Percentiles rank a stretch among this genome's conserved stretches.
Conservation (phyloP, 2,888 invertebrate genomes). For the Periphyllus acericola region DNA sequence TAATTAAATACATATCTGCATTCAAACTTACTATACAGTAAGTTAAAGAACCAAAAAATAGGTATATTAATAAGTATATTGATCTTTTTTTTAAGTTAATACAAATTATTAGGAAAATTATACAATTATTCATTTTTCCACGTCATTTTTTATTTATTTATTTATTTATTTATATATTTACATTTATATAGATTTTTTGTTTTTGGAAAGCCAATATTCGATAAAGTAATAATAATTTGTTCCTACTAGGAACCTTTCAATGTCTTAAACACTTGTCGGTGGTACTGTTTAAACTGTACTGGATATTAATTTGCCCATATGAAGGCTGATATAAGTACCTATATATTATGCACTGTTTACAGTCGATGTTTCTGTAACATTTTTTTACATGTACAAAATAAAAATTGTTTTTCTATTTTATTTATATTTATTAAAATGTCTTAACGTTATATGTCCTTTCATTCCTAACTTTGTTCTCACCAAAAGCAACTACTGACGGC, state of each 20-base stretch:
- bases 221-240: conserved; percentile 46
- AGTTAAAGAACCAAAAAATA: conserved; percentile 1
- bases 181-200: conserved; percentile 31
- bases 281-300: conserved; percentile 48
- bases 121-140: conserved; percentile 41
- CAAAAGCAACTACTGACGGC: no score
- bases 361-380: conserved; percentile 60
- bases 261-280: conserved; percentile 49
- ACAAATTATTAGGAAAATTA: conserved; percentile 24
- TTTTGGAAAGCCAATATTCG: conserved; percentile 30
- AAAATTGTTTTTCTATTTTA: conserved; percentile 60
- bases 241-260: conserved; percentile 50
- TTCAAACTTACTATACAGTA: background rate
- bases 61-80: conserved; percentile 4
- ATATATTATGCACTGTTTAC: conserved; percentile 58
- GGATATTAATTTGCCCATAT: conserved; percentile 50
- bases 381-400: conserved; percentile 61
- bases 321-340: conserved; percentile 61
- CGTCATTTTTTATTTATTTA: conserved; percentile 59
- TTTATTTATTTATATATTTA: conserved; percentile 48
- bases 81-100: background rate
- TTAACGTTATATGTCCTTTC: background rate
- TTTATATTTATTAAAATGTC: conserved; percentile 41
- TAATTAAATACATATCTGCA: conserved; percentile 19
- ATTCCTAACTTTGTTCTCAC: no score